Conservation (phyloP, 2,888 invertebrate genomes). For the Bembecia ichneumoniformis region DNA sequence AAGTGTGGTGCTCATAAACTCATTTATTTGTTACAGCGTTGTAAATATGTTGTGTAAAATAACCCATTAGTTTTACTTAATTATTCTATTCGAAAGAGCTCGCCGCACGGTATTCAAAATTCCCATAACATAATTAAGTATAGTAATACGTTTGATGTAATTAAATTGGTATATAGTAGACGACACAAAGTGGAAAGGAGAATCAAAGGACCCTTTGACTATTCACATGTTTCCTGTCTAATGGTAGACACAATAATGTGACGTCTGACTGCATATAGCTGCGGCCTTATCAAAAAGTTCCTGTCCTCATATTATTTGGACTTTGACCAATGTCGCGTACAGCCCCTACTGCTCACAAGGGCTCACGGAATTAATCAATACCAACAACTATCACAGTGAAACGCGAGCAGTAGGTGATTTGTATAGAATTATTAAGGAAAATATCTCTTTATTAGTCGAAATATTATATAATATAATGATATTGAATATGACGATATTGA, state of each 20-base stretch:
- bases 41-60: too few species aligned
- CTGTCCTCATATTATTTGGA: conserved; percentile 24
- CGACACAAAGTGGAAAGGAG: conserved; percentile 20
- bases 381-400: conserved; percentile 26
- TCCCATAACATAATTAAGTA: not conserved
- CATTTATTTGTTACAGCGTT: too few species aligned
- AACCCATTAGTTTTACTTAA: too few species aligned
- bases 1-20: too few species aligned
- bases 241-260: conserved; percentile 31
- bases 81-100: too few species aligned
- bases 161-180: conserved; percentile 16
- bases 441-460: too few species aligned
- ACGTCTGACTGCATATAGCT: conserved; percentile 31
- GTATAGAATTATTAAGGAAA: too few species aligned
- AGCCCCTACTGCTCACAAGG: conserved; percentile 8
- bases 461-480: too few species aligned
- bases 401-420: not conserved
- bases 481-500: too few species aligned
- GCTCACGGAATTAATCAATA: conserved; percentile 39
- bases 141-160: conserved; percentile 11
- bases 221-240: conserved; percentile 31
- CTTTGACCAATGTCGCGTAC: conserved; percentile 51
- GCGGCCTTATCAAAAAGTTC: conserved; percentile 45
- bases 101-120: too few species aligned
- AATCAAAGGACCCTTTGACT: conserved; percentile 50